These are phyloP conservation scores for Helleia helle DNA, from an alignment of 2,888 invertebrate species.

Conservation along the genomic window DNA sequence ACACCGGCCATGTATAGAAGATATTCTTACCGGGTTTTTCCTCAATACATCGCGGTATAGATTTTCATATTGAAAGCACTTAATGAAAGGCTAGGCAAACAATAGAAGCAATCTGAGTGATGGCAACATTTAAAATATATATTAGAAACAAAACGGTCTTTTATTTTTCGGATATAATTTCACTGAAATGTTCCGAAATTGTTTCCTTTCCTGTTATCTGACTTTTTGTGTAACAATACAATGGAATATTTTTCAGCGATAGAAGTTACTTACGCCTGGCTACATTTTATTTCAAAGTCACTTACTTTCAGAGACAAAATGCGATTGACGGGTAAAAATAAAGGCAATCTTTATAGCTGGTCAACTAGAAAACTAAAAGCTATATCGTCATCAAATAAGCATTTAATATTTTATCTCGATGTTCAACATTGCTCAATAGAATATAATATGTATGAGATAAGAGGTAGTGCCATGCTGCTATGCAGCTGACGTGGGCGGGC, in stretches of 20 bases:
- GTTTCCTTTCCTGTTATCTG: not conserved
- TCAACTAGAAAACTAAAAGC: too few species aligned
- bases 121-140: conserved; percentile 9
- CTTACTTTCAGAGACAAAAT: not conserved
- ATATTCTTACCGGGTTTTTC: not conserved
- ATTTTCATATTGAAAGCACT: conserved; percentile 6
- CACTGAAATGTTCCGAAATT: not conserved
- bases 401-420: too few species aligned
- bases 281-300: not conserved
- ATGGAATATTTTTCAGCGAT: not conserved
- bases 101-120: conserved; percentile 10
- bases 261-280: not conserved
- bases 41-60: not conserved
- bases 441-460: too few species aligned
- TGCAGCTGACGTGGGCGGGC: too few species aligned
- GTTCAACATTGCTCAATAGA: too few species aligned
- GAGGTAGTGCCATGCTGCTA: too few species aligned
- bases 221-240: conserved; percentile 1
- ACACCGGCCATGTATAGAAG: not conserved
- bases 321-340: too few species aligned
- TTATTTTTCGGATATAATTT: not conserved
- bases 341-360: too few species aligned
- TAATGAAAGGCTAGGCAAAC: conserved; percentile 8
- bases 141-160: conserved; percentile 5
- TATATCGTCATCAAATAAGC: too few species aligned